Evolutionary conservation across 1,140 invertebrate species (phyloP), one percentile per base, ranked within the genome.

Genomic region (Drosophila miranda): DNA sequence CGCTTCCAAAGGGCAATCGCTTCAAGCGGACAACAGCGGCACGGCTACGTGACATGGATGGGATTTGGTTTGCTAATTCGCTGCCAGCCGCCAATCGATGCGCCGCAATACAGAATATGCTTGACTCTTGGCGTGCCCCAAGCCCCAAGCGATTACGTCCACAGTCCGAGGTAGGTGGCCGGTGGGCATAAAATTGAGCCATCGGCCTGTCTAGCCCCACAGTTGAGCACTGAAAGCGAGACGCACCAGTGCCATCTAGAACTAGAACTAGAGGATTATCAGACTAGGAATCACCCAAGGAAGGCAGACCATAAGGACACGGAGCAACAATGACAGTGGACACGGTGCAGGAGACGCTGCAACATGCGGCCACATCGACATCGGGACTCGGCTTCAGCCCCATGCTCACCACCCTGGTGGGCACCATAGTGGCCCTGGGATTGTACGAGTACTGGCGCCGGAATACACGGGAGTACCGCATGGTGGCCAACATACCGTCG

Each of bases 401-500:
- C 6, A 45, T 91, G 51, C 50, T 88, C 14, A 86, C 89, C 1
- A 75, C 74, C 2, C 9, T 89, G 42, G 34, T 91, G n/a, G 87
- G 81, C 38, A 77, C 84, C 0, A 13, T 84, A 1, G 11, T 83
- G n/a, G 67, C 75, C 6, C 49, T 87, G 49, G 69, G 66, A 1
- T 49, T 90, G 9, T 90, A 89, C 38, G 89, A 90, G 55, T 87
- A 87, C 21, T 91, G 84, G 81, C 78, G 83, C 52, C 69, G 79
- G 19, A 90, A 84, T 52, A 77, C 70, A 13, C 68, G 89, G 6
- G 78, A 90, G 51, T 89, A 82, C 50, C 75, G 75, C 9, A 67
- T 93, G 78, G 92, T 92, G 3, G 91, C 92, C 54, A 92, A 91
- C 63, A 76, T 93, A 9, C 93, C 93, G 0, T 91, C 91, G 28